Percentiles rank a stretch among this genome's conserved stretches.
These are phyloP conservation scores for Eriosoma lanigerum DNA, from an alignment of 1,140 invertebrate species.

Conservation along the genomic window DNA sequence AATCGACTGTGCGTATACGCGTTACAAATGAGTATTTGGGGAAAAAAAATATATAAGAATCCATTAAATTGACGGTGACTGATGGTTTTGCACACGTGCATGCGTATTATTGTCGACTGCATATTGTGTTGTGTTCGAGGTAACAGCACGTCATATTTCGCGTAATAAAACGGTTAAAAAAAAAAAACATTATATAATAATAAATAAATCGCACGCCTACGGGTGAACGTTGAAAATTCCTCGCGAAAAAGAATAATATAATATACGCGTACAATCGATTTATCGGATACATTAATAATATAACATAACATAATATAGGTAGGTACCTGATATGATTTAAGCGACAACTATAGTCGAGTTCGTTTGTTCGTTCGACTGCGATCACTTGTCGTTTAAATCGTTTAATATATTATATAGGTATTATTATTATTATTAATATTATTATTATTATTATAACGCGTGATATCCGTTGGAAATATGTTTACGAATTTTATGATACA, in stretches of 20 bases:
- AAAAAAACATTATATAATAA: background rate
- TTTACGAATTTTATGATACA: too few species aligned
- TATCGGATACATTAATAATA: background rate
- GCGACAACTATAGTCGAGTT: background rate
- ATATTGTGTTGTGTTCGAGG: background rate
- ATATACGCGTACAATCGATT: background rate
- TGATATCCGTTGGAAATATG: too few species aligned
- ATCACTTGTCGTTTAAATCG: too few species aligned
- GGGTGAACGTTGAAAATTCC: background rate
- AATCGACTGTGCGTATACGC: background rate
- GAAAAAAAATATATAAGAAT: background rate
- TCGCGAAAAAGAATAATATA: too few species aligned
- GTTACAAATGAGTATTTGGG: background rate
- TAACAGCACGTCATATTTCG: background rate
- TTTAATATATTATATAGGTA: too few species aligned
- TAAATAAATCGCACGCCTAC: background rate
- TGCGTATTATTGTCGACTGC: background rate
- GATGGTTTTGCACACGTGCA: background rate
- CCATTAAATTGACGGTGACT: slow-evolving; percentile 11
- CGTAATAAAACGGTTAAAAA: slow-evolving; percentile 1
- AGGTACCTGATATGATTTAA: background rate
- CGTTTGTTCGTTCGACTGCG: too few species aligned
- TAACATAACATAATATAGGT: background rate
- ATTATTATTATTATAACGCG: too few species aligned
- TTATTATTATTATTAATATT: too few species aligned